A percentile compares a stretch with the other conserved stretches of the same genome.
Evolutionary conservation across 2,797 vertebrate genomes (phyloP).

Genomic region (Zenarchopterus dispar): DNA sequence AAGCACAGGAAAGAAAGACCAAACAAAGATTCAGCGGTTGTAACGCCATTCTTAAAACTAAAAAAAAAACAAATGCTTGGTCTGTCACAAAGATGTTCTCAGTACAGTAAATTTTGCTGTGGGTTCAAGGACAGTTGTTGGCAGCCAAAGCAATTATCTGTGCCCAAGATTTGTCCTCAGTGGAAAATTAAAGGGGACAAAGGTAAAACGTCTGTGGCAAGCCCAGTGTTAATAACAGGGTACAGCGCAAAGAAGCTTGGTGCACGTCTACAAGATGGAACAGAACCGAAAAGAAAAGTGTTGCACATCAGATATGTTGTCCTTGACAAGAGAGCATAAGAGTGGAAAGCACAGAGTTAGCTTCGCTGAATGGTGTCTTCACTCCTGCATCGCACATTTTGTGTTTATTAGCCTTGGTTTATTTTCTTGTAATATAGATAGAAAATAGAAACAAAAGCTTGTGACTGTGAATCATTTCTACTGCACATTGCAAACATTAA

Average conservation of each 20-base stretch:
- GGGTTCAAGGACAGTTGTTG: constrained; percentile 45
- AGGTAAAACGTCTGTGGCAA: constrained; percentile 11
- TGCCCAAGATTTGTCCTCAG: constrained; percentile 35
- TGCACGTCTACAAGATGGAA: constrained; percentile 32
- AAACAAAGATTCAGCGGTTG: constrained; percentile 38
- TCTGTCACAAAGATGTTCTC: constrained; percentile 58
- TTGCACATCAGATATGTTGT: constrained; percentile 1
- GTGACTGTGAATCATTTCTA: too few relatives aligned
- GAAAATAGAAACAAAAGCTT: too few relatives aligned
- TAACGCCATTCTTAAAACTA: constrained; percentile 14
- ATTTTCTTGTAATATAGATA: background rate
- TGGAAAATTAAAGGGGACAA: constrained; percentile 51
- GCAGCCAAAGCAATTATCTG: constrained; percentile 29
- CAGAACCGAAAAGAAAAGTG: constrained; percentile 6
- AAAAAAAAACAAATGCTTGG: background rate
- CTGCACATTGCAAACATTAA: too few relatives aligned
- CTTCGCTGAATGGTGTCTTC: background rate
- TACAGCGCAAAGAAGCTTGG: constrained; percentile 19
- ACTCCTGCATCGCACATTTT: constrained; percentile 5
- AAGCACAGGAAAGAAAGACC: constrained; percentile 37
- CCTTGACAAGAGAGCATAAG: constrained; percentile 8
- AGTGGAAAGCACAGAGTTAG: constrained; percentile 2
- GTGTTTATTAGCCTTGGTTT: background rate
- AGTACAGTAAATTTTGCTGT: constrained; percentile 33
- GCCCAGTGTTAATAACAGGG: constrained; percentile 32